phyloP scores from a whole-genome alignment of 1,140 invertebrate genomes.

The Penaeus chinensis region DNA sequence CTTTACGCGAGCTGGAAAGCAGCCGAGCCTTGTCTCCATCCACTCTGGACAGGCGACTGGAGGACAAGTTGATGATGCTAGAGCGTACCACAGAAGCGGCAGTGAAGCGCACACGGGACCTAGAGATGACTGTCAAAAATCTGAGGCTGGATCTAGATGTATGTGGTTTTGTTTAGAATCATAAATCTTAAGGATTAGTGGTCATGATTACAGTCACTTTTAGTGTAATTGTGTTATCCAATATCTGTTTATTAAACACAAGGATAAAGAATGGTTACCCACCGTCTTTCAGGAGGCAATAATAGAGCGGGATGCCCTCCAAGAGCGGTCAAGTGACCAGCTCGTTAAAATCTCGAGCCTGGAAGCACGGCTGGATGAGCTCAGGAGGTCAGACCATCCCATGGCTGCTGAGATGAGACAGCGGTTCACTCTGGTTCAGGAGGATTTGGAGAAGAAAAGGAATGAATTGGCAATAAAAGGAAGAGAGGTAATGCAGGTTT shows the following conservation, averaged over 20 bases:
- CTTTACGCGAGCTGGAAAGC: not conserved
- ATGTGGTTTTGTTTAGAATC: not conserved
- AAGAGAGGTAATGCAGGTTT: constrained; percentile 19
- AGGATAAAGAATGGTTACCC: not conserved
- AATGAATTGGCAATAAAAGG: constrained; percentile 22
- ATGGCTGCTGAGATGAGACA: constrained; percentile 13
- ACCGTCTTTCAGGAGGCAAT: constrained; percentile 14
- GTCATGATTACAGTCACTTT: too few species aligned
- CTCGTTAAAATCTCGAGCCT: constrained; percentile 28
- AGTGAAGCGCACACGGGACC: constrained; percentile 34
- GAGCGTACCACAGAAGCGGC: constrained; percentile 40
- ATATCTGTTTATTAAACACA: too few species aligned
- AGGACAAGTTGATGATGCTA: constrained; percentile 24
- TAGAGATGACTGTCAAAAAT: constrained; percentile 38
- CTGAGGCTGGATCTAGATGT: constrained; percentile 27
- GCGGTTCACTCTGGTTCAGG: constrained; percentile 15
- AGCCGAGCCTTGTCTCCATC: constrained; percentile 15
- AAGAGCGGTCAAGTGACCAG: constrained; percentile 32
- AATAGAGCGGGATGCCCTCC: constrained; percentile 30
- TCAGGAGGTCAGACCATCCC: constrained; percentile 35
- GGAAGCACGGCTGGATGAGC: constrained; percentile 42
- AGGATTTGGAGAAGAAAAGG: constrained; percentile 40
- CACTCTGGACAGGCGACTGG: constrained; percentile 22
- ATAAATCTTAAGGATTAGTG: too few species aligned
- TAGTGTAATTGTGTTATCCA: too few species aligned